These are phyloP conservation scores for Polypterus bichir DNA, from an alignment of 2,113 vertebrate genomes.

Conservation along the genomic window DNA sequence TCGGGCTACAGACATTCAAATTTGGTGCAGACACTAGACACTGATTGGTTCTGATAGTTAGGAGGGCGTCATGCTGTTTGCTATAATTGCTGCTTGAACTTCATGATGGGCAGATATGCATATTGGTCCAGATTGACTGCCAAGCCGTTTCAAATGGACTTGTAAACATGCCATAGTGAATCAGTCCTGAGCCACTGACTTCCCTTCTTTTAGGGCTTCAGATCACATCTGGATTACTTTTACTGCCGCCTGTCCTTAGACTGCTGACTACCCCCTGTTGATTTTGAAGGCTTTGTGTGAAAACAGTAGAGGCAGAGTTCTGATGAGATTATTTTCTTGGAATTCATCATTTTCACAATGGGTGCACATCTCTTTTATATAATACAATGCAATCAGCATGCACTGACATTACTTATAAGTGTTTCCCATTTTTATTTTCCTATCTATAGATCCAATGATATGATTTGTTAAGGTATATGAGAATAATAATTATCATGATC, in stretches of 20 bases:
- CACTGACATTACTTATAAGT: too few species aligned
- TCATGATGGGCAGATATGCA: conserved; percentile 5
- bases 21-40: neutral
- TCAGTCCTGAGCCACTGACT: conserved; percentile 20
- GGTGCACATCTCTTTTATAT: too few species aligned
- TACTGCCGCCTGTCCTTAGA: too few species aligned
- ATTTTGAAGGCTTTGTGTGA: neutral
- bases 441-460: too few species aligned
- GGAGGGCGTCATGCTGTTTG: neutral
- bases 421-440: too few species aligned
- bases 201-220: too few species aligned
- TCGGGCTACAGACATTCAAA: too few species aligned
- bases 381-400: too few species aligned
- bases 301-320: neutral
- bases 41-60: conserved; percentile 8
- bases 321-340: neutral
- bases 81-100: conserved; percentile 1
- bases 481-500: too few species aligned
- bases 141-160: conserved; percentile 16
- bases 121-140: conserved; percentile 5
- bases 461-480: too few species aligned
- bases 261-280: too few species aligned
- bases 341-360: neutral
- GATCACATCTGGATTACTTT: too few species aligned
- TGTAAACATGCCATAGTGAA: conserved; percentile 29